phyloP scores from a whole-genome alignment of 2,113 vertebrate species.

The Nothocercus nigrocapillus region DNA sequence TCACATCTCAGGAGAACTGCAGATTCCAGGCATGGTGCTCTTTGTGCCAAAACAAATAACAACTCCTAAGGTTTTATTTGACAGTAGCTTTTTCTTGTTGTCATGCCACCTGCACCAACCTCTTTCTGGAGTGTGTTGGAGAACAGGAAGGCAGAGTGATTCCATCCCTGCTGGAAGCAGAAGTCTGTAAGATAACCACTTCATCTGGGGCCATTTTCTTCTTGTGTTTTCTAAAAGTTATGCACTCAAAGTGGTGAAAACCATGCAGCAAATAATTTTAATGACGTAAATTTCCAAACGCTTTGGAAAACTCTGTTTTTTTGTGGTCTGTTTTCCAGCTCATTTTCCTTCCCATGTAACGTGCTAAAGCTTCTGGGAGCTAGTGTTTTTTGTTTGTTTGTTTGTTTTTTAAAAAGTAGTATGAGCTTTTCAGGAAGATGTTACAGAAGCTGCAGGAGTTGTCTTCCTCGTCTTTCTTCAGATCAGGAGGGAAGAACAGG shows the following conservation, averaged over 20 bases:
- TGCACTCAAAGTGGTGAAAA: not conserved
- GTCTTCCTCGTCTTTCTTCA: not conserved
- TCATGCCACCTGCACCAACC: not conserved
- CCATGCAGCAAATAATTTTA: not conserved
- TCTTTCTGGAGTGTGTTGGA: not conserved
- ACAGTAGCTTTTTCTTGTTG: not conserved
- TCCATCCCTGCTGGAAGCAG: not conserved
- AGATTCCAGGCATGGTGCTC: not conserved
- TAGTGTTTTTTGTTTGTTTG: no score
- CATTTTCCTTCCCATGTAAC: not conserved
- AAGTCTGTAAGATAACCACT: not conserved
- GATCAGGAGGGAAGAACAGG: not conserved
- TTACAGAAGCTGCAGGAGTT: not conserved
- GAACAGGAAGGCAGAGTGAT: not conserved
- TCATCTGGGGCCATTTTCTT: rapidly evolving
- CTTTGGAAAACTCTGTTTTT: not conserved
- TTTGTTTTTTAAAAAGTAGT: not conserved
- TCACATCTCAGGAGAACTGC: not conserved
- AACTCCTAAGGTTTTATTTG: not conserved
- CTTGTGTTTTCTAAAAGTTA: not conserved
- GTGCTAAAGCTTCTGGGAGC: not conserved
- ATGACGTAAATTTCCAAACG: not conserved
- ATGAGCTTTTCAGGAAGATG: not conserved
- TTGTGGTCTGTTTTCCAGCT: not conserved
- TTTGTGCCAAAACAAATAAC: not conserved